Base-by-base conservation (phyloP, 2,888 invertebrate species). In the Phengaris arion region DNA sequence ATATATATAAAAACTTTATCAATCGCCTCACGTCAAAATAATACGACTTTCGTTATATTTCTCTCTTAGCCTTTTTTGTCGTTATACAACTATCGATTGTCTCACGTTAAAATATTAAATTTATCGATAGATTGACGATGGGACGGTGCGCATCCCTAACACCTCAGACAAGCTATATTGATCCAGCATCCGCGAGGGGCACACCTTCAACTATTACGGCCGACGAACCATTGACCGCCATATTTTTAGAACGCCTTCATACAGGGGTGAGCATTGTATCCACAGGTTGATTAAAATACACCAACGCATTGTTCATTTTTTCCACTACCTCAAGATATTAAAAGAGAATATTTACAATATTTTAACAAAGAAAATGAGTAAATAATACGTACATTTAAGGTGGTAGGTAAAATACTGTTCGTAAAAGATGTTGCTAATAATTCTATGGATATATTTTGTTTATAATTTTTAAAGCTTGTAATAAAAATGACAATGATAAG, bases 91-190 rank as follows among this genome's bases (percentile, higher is more conserved):
- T 12, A 52, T 52, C 52, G 52, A 52, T 52, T 1, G 12, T 12
- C 1, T 59, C 59, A 59, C 59, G 9, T 6, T 2, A 57, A 57
- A 57, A 55, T n/a, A 55, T 35, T 35, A 55, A n/a, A 57, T 15
- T 15, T 59, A 59, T 59, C 22, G 15, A 64, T 64, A 4, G 13
- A 35, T 64, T 6, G 35, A 57, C 64, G 69, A 69, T 57, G 5
- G 9, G 12, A 22, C 12, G 74, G 10, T 9, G 77, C 82, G 15
- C 90, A 80, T 83, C 90, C 79, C 90, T 90, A 88, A 74, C 55
- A 76, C 78, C 81, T 83, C 86, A 91, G 91, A 91, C 92, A 87
- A 80, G 81, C 84, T 81, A 83, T 91, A 92, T 92, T 87, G 92
- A 91, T 90, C 91, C 89, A 88, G 89, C 89, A 87, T 91, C 91